Conservation (phyloP, 1,140 invertebrate species). For the Drosophila tani region DNA sequence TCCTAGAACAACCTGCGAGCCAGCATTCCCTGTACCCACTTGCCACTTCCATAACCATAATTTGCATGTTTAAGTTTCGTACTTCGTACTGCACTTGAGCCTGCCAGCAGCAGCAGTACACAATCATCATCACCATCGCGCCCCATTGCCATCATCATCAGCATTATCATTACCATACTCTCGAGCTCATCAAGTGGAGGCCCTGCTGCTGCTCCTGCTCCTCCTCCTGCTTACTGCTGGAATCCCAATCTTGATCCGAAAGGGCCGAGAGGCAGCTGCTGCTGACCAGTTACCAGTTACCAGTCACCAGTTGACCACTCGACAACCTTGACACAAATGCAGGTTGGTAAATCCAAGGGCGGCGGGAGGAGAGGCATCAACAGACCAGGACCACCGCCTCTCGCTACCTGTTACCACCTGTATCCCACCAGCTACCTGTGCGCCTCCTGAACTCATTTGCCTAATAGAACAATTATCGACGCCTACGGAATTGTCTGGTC, state of each 20-base stretch:
- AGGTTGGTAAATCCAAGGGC: slow-evolving; percentile 33
- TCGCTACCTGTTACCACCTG: slow-evolving; percentile 2
- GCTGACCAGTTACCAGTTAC: background rate
- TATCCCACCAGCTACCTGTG: slow-evolving; percentile 26
- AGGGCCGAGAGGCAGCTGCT: slow-evolving; percentile 9
- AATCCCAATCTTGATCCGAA: slow-evolving; percentile 9
- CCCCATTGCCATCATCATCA: slow-evolving; percentile 12
- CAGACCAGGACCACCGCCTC: background rate
- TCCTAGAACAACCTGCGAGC: slow-evolving; percentile 32
- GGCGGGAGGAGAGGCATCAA: slow-evolving; percentile 1
- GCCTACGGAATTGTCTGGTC: slow-evolving; percentile 34
- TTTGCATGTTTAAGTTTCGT: slow-evolving; percentile 51
- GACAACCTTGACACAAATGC: slow-evolving; percentile 62
- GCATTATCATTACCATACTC: slow-evolving; percentile 18
- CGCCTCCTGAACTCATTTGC: slow-evolving; percentile 58
- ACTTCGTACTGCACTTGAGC: slow-evolving; percentile 41
- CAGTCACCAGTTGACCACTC: slow-evolving; percentile 36
- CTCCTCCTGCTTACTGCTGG: background rate
- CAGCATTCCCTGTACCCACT: background rate
- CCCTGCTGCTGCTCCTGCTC: no score
- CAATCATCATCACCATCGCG: slow-evolving; percentile 15
- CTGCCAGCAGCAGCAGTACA: slow-evolving; percentile 4
- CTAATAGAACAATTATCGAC: slow-evolving; percentile 81
- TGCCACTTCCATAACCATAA: slow-evolving; percentile 32
- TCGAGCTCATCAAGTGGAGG: slow-evolving; percentile 10